Base-by-base conservation (phyloP, 2,888 invertebrate species). In the Byasa hedistus region DNA sequence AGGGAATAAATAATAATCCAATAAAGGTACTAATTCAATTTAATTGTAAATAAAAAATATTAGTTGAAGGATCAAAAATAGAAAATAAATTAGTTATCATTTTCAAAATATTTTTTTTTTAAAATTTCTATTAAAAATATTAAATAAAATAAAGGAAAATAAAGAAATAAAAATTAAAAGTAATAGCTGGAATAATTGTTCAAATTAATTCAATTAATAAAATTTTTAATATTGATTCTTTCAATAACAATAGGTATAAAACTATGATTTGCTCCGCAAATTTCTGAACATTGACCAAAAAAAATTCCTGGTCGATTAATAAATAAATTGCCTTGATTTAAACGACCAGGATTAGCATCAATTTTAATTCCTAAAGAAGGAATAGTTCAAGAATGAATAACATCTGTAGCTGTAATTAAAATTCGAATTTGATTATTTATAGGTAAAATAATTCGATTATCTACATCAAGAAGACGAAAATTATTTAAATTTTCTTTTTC, bases 231-330 rank as follows among this genome's bases (percentile, higher is more conserved):
- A 94, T 93, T 89, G 94, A 94, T 90, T 92, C 91, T 79, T 93
- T 84, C 79, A 90, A 85, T 75, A 85, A 75, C 15, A 56, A 65
- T 65, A 60, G 95, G 96, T 88, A 96, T 96, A 93, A 96, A 96
- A 68, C 95, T 95, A 83, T 96, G 95, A 82, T 96, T 96, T 64
- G 94, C 93, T 0, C 96, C 96, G 88, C 96, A 96, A 91, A 96
- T 96, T 93, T 96, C 95, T 74, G 95, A 96, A 82, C 96, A 96
- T 93, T 96, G 95, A 0, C 95, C 95, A 85, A 87, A 96, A 85
- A 92, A 94, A 80, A 95, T 75, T 56, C 95, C 95, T 0, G 94
- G 91, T 2, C 93, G 93, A 72, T 93, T 94, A 75, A 93, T 91
- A 75, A 88, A 87, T 82, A 95, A 93, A 75, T 87, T 93, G 78